phyloP scores from a whole-genome alignment of 2,797 vertebrate species.

The Microctenopoma lineatum region DNA sequence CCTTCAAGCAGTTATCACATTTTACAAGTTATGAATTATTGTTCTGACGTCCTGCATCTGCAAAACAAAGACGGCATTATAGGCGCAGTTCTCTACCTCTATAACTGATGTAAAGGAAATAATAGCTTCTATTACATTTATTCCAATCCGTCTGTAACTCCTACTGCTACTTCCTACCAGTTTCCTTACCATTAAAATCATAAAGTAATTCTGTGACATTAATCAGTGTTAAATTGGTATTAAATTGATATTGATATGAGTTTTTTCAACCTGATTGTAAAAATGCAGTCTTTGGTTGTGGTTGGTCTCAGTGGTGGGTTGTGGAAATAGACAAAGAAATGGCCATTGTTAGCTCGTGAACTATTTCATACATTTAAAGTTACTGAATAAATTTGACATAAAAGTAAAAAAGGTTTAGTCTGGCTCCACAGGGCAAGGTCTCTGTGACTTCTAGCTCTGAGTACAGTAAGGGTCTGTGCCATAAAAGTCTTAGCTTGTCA shows the following conservation, averaged over 20 bases:
- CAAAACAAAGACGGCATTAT: constrained; percentile 32
- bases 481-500: neutral
- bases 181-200: no score
- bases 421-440: neutral
- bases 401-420: neutral
- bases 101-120: neutral
- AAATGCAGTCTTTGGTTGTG: no score
- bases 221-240: no score
- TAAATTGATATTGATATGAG: no score
- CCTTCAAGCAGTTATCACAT: constrained; percentile 84
- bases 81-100: neutral
- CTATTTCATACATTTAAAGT: no score
- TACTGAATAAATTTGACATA: neutral
- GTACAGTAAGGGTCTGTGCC: neutral
- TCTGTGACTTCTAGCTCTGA: neutral
- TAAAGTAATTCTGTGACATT: no score
- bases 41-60: constrained; percentile 3
- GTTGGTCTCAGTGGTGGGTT: neutral
- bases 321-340: neutral
- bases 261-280: neutral
- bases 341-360: no score
- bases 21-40: constrained; percentile 72
- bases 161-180: no score
- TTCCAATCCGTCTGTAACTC: no score
- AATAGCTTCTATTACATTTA: no score